Evolutionary conservation across 2,113 vertebrate species (phyloP), one percentile per base, ranked within the genome.

Genomic region (Rattus norvegicus): DNA sequence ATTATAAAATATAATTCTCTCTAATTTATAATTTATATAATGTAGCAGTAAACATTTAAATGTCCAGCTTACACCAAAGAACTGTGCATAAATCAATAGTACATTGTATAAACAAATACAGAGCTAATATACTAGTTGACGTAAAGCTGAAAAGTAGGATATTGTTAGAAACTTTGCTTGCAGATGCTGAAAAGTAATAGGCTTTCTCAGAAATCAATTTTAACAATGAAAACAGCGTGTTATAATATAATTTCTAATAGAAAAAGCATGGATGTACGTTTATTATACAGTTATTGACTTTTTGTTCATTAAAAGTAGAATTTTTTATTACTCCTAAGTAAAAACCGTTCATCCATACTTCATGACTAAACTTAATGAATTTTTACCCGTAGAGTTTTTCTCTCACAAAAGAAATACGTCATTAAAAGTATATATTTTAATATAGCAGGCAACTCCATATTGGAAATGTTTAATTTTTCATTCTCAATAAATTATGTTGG

Each of bases 181-280:
- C 52, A 7, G 20, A 86, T 90, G 12, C 11, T 93, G 36, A 19
- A 47, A 47, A 91, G 65, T 94, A 96, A 92, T 75, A 91, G 10
- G 14, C 2, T 92, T 96, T 95, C 88, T 77, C 36, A 91, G 49
- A 90, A 79, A 54, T 56, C 2, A 77, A 76, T 97, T 97, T 91
- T 30, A 95, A 65, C 69, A 0, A 94, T 73, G 97, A 93, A 61
- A 93, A 47, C n/a, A 96, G 28, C 76, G 88, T 81, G 22, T 84
- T 90, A 96, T 96, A 88, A 11, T 49, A 16, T 95, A 94, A 93
- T 84, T 96, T 97, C 30, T 63, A 85, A 80, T 92, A 92, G 43
- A 96, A 19, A 88, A 85, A 86, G 65, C 19, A 84, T 92, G 86
- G 39, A 65, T 95, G 4, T 95, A 5, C 94, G 61, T 97, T 88